Base-by-base conservation (phyloP, 1,140 invertebrate genomes). In the Cecropterus lyciades region DNA sequence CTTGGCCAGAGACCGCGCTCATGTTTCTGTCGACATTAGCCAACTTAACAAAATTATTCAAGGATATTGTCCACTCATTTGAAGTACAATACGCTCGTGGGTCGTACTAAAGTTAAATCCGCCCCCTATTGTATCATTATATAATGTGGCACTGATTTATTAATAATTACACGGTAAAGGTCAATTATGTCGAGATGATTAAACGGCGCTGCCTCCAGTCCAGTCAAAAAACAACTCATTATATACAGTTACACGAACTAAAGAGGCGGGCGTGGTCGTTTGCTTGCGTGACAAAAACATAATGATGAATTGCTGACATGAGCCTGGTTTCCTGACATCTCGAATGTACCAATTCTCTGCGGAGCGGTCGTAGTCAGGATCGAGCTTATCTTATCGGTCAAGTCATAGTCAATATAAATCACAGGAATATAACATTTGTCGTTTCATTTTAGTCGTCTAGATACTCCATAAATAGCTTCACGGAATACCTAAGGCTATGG, bases 211-310 rank as follows among this genome's bases (percentile, higher is more conserved):
- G 65, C 65, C 70, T 65, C 53, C 43, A 37, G 51, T 52, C 62
- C 37, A 45, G 16, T 68, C 69, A 77, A 77, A 70, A 30, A 73
- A 65, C 55, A 51, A 59, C 76, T 75, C 70, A 79, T 75, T 76
- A 77, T 63, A 74, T 73, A 79, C 77, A 83, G 80, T 82, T 86
- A 81, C 70, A 69, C 64, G 49, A 69, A 60, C 60, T 79, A 75
- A 75, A 79, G 72, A 68, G 40, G 62, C 69, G 57, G 75, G 72
- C 71, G 74, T 71, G 75, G 66, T 72, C 76, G 72, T 80, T 74
- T 49, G 63, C 76, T 79, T 73, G 42, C 51, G 77, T 71, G 78
- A 87, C 82, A 89, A 87, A 85, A 84, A 84, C 79, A 70, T 56
- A 30, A 77, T 84, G 85, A 87, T 89, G 77, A 84, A 86, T 87